These are phyloP conservation scores for Acropternis orthonyx DNA, from an alignment of 2,797 vertebrate species.

Conservation along the genomic window DNA sequence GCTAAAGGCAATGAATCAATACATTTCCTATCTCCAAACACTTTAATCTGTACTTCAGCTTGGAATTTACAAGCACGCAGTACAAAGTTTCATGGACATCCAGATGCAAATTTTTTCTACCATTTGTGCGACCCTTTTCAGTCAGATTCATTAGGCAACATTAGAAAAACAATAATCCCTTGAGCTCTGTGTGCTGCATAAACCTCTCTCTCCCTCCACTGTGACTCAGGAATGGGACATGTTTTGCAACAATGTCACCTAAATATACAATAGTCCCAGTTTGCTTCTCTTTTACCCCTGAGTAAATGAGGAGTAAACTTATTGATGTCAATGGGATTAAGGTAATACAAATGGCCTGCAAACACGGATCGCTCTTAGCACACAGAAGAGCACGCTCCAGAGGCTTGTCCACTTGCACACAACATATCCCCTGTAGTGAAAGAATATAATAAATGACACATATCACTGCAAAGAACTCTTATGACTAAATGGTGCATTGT, in stretches of 20 bases:
- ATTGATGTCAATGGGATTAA: conserved; percentile 35
- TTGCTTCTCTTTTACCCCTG: conserved; percentile 1
- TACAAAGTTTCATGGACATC: background rate
- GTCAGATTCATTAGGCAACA: background rate
- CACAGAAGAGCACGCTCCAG: conserved; percentile 2
- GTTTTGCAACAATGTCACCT: background rate
- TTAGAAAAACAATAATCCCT: background rate
- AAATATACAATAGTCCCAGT: background rate
- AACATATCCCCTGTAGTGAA: background rate
- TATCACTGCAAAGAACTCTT: background rate
- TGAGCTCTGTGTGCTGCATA: background rate
- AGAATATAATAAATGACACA: background rate
- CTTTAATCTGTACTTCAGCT: background rate
- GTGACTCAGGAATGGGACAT: background rate
- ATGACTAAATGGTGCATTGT: background rate
- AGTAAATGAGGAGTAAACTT: conserved; percentile 34
- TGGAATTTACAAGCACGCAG: background rate
- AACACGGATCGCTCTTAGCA: background rate
- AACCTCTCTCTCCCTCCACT: background rate
- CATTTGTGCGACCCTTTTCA: conserved; percentile 4
- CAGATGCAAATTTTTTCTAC: background rate
- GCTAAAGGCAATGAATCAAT: background rate
- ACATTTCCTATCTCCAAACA: background rate
- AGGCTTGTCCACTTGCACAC: background rate
- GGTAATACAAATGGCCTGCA: conserved; percentile 34